phyloP scores from a whole-genome alignment of 37 sponge, comb jelly and placozoan species.

The Spongia lamella region DNA sequence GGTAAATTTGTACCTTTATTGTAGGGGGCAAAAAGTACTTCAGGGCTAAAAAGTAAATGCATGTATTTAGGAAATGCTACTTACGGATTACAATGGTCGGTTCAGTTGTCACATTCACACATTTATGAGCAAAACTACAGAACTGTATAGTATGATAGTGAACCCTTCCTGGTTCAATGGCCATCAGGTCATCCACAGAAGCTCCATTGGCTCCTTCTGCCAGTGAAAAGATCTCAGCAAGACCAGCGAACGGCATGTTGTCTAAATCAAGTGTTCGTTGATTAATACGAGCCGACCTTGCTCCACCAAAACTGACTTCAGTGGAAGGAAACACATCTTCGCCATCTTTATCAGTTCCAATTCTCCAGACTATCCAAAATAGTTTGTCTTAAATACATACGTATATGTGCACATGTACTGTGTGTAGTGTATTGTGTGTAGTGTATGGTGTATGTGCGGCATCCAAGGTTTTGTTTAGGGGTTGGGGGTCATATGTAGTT shows the following conservation, averaged over 20 bases:
- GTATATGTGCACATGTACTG: not conserved
- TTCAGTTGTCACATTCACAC: constrained; percentile 22
- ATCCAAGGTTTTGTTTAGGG: too few species aligned
- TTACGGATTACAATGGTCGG: constrained; percentile 66
- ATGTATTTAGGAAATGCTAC: constrained; percentile 16
- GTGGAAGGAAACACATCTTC: constrained; percentile 68
- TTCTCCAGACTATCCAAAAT: constrained; percentile 65
- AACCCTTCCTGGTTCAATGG: constrained; percentile 76
- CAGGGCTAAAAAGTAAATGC: too few species aligned
- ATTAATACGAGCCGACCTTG: constrained; percentile 35
- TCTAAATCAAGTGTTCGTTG: constrained; percentile 48
- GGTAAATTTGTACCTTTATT: too few species aligned
- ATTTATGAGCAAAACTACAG: constrained; percentile 76
- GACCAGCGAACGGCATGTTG: constrained; percentile 35
- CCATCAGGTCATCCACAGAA: constrained; percentile 22
- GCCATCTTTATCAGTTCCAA: constrained; percentile 43
- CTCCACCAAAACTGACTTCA: constrained; percentile 39
- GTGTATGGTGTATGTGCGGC: too few species aligned
- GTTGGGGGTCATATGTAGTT: too few species aligned
- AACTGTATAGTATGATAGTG: constrained; percentile 72
- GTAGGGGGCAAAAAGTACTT: too few species aligned
- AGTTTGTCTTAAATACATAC: too few species aligned
- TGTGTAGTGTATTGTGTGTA: not conserved
- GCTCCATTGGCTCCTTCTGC: constrained; percentile 52
- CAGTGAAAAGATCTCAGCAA: constrained; percentile 72